Percentiles rank a stretch among this genome's conserved stretches.
Evolutionary conservation across 1,140 invertebrate genomes (phyloP).

Genomic region (Pseudomyrmex flavicornis): DNA sequence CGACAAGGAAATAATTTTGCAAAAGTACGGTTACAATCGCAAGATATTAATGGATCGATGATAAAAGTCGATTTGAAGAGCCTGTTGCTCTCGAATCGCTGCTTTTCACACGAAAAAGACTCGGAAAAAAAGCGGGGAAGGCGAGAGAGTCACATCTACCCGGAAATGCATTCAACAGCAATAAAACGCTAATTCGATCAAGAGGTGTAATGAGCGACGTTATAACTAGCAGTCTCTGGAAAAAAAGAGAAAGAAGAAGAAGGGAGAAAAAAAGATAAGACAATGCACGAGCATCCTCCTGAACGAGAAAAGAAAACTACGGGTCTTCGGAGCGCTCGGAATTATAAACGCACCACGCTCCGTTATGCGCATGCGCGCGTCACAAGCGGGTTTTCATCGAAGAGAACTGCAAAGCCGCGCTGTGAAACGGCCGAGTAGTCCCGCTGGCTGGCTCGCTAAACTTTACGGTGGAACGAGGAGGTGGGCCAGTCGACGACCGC

Average conservation of each 20-base stretch:
- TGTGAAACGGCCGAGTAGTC: conserved; percentile 61
- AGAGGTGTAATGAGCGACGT: conserved; percentile 22
- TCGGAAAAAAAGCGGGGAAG: background rate
- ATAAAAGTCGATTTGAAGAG: background rate
- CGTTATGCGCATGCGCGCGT: conserved; percentile 72
- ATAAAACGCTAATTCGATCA: conserved; percentile 46
- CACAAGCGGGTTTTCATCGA: conserved; percentile 58
- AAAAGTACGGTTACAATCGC: background rate
- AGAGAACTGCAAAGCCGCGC: conserved; percentile 7
- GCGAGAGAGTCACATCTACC: background rate
- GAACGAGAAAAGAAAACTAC: conserved; percentile 44
- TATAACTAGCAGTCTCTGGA: conserved; percentile 17
- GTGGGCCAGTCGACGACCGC: conserved; percentile 38
- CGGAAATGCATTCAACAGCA: conserved; percentile 33
- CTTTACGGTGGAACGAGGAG: conserved; percentile 37
- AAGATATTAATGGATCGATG: background rate
- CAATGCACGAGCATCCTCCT: background rate
- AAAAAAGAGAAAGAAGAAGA: background rate
- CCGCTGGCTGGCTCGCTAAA: conserved; percentile 51
- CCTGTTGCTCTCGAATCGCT: background rate
- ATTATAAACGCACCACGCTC: conserved; percentile 64
- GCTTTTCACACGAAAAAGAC: background rate
- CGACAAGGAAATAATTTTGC: background rate
- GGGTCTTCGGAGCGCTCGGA: background rate
- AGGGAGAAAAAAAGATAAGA: background rate